Evolutionary conservation across 1,140 invertebrate genomes (phyloP).

Genomic region (Ostrea edulis): DNA sequence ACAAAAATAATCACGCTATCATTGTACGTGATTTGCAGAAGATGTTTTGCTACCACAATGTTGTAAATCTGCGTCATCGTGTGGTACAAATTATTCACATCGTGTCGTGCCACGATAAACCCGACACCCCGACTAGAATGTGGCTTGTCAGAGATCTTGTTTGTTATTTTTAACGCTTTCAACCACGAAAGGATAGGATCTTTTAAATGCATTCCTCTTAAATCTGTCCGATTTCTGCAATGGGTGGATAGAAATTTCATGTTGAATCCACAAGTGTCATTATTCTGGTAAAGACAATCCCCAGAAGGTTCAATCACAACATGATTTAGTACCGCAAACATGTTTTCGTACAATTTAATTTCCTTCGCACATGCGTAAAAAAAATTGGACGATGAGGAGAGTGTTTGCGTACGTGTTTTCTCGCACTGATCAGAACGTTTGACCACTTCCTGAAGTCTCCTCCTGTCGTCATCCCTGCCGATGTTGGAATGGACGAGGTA

Average conservation of each 20-base stretch:
- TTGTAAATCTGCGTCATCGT: slow-evolving; percentile 78
- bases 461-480: neutral
- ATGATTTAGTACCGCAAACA: neutral
- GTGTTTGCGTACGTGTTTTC: neutral
- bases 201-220: neutral
- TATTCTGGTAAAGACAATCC: neutral
- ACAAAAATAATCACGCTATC: slow-evolving; percentile 66
- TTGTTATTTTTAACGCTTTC: neutral
- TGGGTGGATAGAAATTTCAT: neutral
- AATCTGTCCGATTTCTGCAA: neutral
- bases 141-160: neutral
- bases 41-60: slow-evolving; percentile 73
- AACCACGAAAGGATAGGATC: neutral
- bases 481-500: neutral
- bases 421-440: neutral
- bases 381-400: neutral
- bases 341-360: neutral
- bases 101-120: slow-evolving; percentile 70
- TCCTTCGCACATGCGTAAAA: neutral
- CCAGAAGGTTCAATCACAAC: neutral
- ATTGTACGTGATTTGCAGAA: slow-evolving; percentile 54
- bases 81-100: slow-evolving; percentile 78
- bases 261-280: neutral
- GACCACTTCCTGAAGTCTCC: neutral
- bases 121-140: slow-evolving; percentile 44